phyloP scores from a whole-genome alignment of 2,888 invertebrate species.

The Parnassius apollo region DNA sequence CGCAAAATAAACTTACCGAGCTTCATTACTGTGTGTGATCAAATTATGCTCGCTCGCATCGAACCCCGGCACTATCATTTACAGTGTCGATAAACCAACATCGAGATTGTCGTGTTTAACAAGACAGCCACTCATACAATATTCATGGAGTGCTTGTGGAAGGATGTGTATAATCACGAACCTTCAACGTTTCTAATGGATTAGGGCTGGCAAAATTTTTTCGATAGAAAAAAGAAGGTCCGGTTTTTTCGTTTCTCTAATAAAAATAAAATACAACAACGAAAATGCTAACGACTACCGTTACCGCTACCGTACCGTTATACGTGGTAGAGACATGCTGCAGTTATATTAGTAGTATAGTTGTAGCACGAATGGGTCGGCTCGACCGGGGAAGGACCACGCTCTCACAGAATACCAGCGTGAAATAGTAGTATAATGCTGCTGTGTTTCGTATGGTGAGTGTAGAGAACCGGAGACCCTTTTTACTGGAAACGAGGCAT shows the following conservation, averaged over 20 bases:
- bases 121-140: constrained; percentile 63
- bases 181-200: constrained; percentile 42
- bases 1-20: constrained; percentile 9
- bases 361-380: too few relatives aligned
- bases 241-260: neutral
- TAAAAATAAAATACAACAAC: too few relatives aligned
- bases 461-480: too few relatives aligned
- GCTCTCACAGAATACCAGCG: too few relatives aligned
- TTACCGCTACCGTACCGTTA: too few relatives aligned
- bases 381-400: too few relatives aligned
- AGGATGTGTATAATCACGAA: constrained; percentile 69
- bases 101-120: constrained; percentile 69
- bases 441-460: too few relatives aligned
- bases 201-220: constrained; percentile 44
- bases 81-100: constrained; percentile 63
- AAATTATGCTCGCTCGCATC: constrained; percentile 20
- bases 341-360: too few relatives aligned
- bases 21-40: constrained; percentile 10
- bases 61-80: constrained; percentile 46
- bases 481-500: too few relatives aligned
- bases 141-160: constrained; percentile 55
- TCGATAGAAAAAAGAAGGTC: neutral
- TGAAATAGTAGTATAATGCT: too few relatives aligned
- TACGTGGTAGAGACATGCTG: too few relatives aligned
- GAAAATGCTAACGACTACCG: too few relatives aligned